Evolutionary conservation across 2,797 vertebrate genomes (phyloP), one percentile per base, ranked within the genome.

Genomic region (Fundulus diaphanus): DNA sequence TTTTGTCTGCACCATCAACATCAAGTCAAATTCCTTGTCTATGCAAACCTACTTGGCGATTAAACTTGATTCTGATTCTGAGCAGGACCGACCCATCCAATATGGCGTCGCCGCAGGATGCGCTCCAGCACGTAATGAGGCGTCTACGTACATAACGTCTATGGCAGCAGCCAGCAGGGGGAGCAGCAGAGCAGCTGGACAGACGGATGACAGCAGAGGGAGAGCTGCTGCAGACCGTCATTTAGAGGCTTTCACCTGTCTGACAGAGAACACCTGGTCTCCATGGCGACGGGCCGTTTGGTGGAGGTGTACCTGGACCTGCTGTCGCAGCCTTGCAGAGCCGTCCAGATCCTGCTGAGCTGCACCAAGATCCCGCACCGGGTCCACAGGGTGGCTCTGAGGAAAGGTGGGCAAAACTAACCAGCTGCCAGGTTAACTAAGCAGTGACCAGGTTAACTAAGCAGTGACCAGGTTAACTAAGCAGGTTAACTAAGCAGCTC

Each of bases 301-400:
- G 16, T 94, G 37, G 86, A 91, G 68, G 88, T 94, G 2, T 93
- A 94, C 27, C 31, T 93, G 76, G 94, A 96, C 82, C 82, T 94
- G 1, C 20, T 95, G 44, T 96, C 95, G 4, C 94, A 95, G 91
- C 95, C 94, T 3, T 94, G 92, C 79, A 83, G 94, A 8, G 94
- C 94, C 59, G 68, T 96, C 9, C 76, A 82, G 5, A 90, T 95
- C 42, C 92, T 96, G 70, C 91, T 96, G 1, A 72, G 20, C 81
- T 73, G 67, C 67, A 88, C 81, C 79, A 77, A 80, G 22, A 92
- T 94, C 72, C 93, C 93, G 20, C 94, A 95, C 77, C 74, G 52
- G 0, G 85, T 94, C 72, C 88, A 83, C 24, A 72, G 71, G 4
- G 90, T 95, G 71, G 93, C 92, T 0, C 77, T 96, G 56, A 76